Conservation (phyloP, 2,888 invertebrate genomes). For the Fragum whitleyi region DNA sequence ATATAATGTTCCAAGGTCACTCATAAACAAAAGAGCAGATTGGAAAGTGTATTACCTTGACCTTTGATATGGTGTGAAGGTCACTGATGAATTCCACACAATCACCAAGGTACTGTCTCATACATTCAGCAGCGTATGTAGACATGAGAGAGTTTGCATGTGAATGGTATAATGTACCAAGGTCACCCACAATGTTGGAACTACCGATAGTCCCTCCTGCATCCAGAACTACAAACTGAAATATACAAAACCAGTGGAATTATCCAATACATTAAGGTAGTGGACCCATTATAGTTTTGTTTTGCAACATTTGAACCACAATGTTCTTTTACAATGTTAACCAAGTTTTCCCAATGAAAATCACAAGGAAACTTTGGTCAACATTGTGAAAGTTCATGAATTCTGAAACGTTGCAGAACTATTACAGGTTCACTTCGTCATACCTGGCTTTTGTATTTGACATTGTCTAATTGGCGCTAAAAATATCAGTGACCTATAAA, state of each 20-base stretch:
- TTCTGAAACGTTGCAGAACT: too few relatives aligned
- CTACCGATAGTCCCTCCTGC: slow-evolving; percentile 92
- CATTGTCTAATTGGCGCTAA: too few relatives aligned
- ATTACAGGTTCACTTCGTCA: too few relatives aligned
- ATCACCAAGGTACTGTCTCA: slow-evolving; percentile 96
- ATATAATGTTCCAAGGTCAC: slow-evolving; percentile 81
- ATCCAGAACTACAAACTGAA: slow-evolving; percentile 88
- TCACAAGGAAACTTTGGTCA: too few relatives aligned
- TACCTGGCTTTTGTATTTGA: neutral
- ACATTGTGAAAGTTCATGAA: too few relatives aligned
- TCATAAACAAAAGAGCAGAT: too few relatives aligned
- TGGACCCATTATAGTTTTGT: neutral
- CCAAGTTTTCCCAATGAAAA: too few relatives aligned
- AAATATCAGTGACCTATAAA: too few relatives aligned
- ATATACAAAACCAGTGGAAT: neutral
- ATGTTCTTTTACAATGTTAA: too few relatives aligned
- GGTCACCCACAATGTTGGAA: slow-evolving; percentile 82
- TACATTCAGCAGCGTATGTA: slow-evolving; percentile 96
- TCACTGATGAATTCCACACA: slow-evolving; percentile 97
- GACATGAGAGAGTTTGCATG: slow-evolving; percentile 85
- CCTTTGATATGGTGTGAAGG: slow-evolving; percentile 97
- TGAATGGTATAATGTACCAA: slow-evolving; percentile 80
- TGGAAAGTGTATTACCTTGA: too few relatives aligned
- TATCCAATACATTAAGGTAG: neutral
- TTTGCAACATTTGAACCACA: too few relatives aligned